These are phyloP conservation scores for Melanotaenia duboulayi DNA, from an alignment of 2,113 vertebrate species.

Conservation along the genomic window DNA sequence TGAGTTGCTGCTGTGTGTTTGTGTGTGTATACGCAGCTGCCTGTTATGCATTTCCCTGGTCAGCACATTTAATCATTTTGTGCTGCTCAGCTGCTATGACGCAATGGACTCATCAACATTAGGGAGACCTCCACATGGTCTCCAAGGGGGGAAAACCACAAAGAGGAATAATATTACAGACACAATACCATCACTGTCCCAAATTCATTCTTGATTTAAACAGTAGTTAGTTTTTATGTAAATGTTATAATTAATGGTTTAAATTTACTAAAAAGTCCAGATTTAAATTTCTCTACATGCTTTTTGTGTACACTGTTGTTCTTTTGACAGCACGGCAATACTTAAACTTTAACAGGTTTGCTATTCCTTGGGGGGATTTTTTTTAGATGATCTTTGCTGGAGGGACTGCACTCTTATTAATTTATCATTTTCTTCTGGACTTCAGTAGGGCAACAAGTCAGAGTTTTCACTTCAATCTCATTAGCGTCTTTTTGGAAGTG, in stretches of 20 bases:
- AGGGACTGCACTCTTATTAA: not conserved
- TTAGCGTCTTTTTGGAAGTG: not conserved
- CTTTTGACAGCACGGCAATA: not conserved
- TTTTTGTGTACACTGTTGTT: not conserved
- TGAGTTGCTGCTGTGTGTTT: slow-evolving; percentile 43
- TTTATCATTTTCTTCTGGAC: not conserved
- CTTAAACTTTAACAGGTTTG: not conserved
- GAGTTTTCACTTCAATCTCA: not conserved
- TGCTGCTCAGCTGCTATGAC: slow-evolving; percentile 66
- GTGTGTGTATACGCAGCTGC: slow-evolving; percentile 56
- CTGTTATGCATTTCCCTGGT: slow-evolving; percentile 44
- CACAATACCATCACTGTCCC: no score
- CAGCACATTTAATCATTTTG: slow-evolving; percentile 56
- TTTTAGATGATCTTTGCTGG: no score
- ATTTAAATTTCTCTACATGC: not conserved
- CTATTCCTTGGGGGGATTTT: not conserved
- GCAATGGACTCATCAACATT: slow-evolving; percentile 34
- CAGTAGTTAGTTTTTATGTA: not conserved
- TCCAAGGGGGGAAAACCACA: slow-evolving; percentile 31
- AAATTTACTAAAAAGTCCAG: not conserved
- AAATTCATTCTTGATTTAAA: no score
- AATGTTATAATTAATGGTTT: not conserved
- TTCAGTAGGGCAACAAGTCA: not conserved
- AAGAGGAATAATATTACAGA: not conserved
- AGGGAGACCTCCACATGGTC: slow-evolving; percentile 39